Percentiles rank a stretch among this genome's conserved stretches.
Evolutionary conservation across 2,797 vertebrate genomes (phyloP).

Genomic region (Thaleichthys pacificus): DNA sequence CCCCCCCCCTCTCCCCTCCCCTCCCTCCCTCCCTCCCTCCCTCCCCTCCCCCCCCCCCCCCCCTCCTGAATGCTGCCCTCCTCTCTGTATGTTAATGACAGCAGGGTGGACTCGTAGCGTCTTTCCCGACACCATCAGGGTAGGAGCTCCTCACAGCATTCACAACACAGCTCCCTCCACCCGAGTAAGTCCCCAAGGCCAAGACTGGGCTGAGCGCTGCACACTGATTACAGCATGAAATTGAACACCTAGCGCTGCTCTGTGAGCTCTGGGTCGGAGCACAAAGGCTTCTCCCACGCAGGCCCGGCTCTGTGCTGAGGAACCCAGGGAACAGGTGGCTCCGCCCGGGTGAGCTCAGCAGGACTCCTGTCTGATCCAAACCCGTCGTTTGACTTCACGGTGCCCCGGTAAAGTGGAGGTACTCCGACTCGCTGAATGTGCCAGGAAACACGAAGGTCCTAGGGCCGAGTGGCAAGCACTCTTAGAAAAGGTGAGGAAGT

Average conservation of each 20-base stretch:
- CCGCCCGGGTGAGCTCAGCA: constrained; percentile 30
- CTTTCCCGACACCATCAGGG: constrained; percentile 19
- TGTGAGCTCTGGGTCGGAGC: constrained; percentile 14
- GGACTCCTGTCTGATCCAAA: constrained; percentile 21
- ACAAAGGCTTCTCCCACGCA: constrained; percentile 15
- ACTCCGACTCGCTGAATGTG: constrained; percentile 10
- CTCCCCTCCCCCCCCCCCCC: background rate
- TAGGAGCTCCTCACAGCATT: constrained; percentile 16
- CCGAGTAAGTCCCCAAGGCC: constrained; percentile 18
- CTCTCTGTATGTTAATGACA: constrained; percentile 6
- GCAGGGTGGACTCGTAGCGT: constrained; percentile 1
- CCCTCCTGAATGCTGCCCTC: background rate
- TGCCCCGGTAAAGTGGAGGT: constrained; percentile 20
- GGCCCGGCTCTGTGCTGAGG: constrained; percentile 8
- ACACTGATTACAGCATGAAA: constrained; percentile 48
- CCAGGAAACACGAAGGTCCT: constrained; percentile 29
- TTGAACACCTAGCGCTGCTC: constrained; percentile 43
- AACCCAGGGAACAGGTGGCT: constrained; percentile 4
- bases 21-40: background rate
- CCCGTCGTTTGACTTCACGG: constrained; percentile 27
- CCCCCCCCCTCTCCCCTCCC: background rate
- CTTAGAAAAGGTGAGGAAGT: constrained; percentile 20
- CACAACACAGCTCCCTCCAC: constrained; percentile 11
- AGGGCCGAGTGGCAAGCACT: constrained; percentile 37
- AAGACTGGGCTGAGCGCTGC: constrained; percentile 11